phyloP scores from a whole-genome alignment of 2,797 vertebrate species.

The Halcyon badia region DNA sequence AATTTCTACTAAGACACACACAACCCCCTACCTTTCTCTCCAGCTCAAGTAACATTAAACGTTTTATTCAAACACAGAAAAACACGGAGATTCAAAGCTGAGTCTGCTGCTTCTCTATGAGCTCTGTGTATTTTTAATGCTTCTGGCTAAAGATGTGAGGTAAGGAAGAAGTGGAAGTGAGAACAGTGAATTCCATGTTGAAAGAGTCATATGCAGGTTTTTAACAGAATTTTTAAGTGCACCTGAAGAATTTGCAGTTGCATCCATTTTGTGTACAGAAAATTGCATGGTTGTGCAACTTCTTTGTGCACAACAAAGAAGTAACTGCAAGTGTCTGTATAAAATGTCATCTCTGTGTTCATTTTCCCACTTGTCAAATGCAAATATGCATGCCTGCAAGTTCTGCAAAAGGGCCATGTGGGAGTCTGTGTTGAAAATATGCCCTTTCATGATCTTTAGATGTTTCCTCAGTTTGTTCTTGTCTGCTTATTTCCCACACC shows the following conservation, averaged over 20 bases:
- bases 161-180: slow-evolving; percentile 56
- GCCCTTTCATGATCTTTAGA: not conserved
- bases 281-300: not conserved
- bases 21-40: slow-evolving; percentile 42
- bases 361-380: slow-evolving; percentile 44
- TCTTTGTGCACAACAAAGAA: slow-evolving; percentile 3
- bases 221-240: slow-evolving; percentile 31
- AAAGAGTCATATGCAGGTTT: slow-evolving; percentile 58
- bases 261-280: not conserved
- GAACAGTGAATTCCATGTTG: slow-evolving; percentile 61
- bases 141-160: slow-evolving; percentile 65
- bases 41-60: slow-evolving; percentile 71
- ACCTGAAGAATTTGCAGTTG: slow-evolving; percentile 28
- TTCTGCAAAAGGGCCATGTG: not conserved
- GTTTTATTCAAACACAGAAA: slow-evolving; percentile 63
- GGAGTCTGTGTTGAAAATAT: slow-evolving; percentile 35
- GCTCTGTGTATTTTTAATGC: slow-evolving; percentile 52
- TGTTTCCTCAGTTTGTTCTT: slow-evolving; percentile 29
- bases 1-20: slow-evolving; percentile 62
- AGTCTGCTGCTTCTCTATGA: slow-evolving; percentile 44
- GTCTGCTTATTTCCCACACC: not conserved
- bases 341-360: slow-evolving; percentile 42
- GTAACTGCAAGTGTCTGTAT: not conserved
- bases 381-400: slow-evolving; percentile 17
- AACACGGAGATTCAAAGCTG: slow-evolving; percentile 31